Conservation (phyloP, 2,113 vertebrate genomes). For the Heteronetta atricapilla region DNA sequence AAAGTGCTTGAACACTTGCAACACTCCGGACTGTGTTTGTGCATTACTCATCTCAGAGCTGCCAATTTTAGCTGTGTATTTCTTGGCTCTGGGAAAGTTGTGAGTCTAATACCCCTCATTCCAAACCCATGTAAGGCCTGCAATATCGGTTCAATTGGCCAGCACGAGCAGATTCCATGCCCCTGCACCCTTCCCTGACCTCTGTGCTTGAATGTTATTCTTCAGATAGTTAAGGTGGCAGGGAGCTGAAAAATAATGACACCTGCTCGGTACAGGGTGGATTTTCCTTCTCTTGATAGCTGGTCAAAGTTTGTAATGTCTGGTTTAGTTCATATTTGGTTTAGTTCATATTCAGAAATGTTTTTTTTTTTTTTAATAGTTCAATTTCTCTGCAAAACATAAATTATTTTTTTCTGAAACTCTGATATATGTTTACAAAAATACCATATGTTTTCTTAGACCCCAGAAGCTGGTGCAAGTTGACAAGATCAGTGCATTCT, state of each 20-base stretch:
- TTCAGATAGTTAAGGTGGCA: slow-evolving; percentile 27
- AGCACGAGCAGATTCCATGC: background rate
- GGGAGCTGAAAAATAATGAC: background rate
- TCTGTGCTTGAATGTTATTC: background rate
- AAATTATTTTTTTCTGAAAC: background rate
- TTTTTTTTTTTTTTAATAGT: background rate
- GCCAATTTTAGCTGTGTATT: slow-evolving; percentile 63
- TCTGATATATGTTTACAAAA: background rate
- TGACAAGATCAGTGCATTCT: accelerated
- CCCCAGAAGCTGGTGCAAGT: background rate
- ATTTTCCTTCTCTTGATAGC: background rate
- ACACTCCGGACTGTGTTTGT: slow-evolving; percentile 8
- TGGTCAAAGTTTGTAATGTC: background rate
- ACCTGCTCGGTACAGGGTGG: background rate
- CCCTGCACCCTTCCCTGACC: background rate
- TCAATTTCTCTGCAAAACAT: background rate
- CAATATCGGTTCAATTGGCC: background rate
- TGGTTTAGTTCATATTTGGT: background rate
- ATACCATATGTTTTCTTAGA: background rate
- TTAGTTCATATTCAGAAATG: background rate
- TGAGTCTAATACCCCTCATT: slow-evolving; percentile 60
- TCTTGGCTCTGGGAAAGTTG: slow-evolving; percentile 49
- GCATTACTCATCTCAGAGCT: slow-evolving; percentile 62
- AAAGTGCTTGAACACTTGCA: slow-evolving; percentile 14
- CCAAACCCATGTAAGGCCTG: slow-evolving; percentile 76